A percentile compares a stretch with the other conserved stretches of the same genome.
Evolutionary conservation across 1,140 invertebrate genomes (phyloP).

Genomic region (Cataglyphis hispanica): DNA sequence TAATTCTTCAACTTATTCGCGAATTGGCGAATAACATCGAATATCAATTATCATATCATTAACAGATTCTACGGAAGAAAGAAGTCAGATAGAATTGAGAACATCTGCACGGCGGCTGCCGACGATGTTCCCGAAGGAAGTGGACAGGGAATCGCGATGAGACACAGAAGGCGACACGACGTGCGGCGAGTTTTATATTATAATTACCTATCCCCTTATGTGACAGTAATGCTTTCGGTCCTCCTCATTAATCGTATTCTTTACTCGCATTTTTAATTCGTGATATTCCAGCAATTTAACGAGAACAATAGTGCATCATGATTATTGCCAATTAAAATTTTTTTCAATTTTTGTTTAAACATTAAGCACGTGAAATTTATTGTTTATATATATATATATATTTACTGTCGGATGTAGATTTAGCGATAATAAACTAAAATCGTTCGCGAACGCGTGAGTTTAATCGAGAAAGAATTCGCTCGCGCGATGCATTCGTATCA

Average conservation of each 20-base stretch:
- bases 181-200: conserved; percentile 82
- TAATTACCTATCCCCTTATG: conserved; percentile 79
- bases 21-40: background rate
- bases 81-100: conserved; percentile 67
- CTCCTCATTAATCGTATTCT: background rate
- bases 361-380: background rate
- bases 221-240: conserved; percentile 24
- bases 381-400: background rate
- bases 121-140: conserved; percentile 76
- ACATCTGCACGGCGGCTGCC: conserved; percentile 66
- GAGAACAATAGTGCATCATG: background rate
- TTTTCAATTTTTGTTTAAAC: too few species aligned
- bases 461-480: conserved; percentile 18
- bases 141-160: conserved; percentile 75
- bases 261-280: background rate
- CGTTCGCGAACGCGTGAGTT: background rate
- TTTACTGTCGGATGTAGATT: background rate
- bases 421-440: background rate
- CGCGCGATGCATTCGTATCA: conserved; percentile 33
- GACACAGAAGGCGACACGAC: conserved; percentile 77
- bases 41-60: background rate
- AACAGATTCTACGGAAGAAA: background rate
- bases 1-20: background rate
- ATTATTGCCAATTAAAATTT: background rate
- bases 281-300: background rate